phyloP scores from a whole-genome alignment of 2,888 invertebrate genomes.

The Perithous albicinctus region DNA sequence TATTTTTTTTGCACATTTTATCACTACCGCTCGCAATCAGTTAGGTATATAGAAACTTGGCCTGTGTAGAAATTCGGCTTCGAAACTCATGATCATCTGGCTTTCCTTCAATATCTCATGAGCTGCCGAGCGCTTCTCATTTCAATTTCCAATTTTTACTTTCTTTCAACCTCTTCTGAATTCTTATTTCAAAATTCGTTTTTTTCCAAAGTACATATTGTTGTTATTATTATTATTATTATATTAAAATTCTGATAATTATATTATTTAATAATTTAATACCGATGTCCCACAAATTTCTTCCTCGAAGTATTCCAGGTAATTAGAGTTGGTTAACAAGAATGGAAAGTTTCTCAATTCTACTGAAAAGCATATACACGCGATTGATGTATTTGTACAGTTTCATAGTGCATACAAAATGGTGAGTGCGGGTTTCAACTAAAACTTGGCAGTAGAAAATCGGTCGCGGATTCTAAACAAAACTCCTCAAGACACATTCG shows the following conservation, averaged over 20 bases:
- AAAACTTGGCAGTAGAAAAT: slow-evolving; percentile 37
- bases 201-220: no score
- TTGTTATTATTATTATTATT: no score
- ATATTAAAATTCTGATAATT: no score
- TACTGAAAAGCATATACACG: background rate
- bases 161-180: no score
- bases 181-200: no score
- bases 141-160: background rate
- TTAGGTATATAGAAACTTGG: slow-evolving; percentile 49
- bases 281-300: background rate
- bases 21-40: slow-evolving; percentile 46
- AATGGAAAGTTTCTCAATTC: background rate
- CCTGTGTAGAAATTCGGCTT: slow-evolving; percentile 50
- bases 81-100: slow-evolving; percentile 34
- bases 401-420: background rate
- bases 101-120: slow-evolving; percentile 22
- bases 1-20: slow-evolving; percentile 40
- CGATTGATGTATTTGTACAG: background rate
- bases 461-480: slow-evolving; percentile 36
- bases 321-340: background rate
- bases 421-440: slow-evolving; percentile 12
- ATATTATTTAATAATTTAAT: background rate
- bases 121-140: slow-evolving; percentile 3
- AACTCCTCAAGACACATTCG: slow-evolving; percentile 17
- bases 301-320: no score